phyloP scores from a whole-genome alignment of 2,888 invertebrate genomes.

The Sarcophaga carnaria region DNA sequence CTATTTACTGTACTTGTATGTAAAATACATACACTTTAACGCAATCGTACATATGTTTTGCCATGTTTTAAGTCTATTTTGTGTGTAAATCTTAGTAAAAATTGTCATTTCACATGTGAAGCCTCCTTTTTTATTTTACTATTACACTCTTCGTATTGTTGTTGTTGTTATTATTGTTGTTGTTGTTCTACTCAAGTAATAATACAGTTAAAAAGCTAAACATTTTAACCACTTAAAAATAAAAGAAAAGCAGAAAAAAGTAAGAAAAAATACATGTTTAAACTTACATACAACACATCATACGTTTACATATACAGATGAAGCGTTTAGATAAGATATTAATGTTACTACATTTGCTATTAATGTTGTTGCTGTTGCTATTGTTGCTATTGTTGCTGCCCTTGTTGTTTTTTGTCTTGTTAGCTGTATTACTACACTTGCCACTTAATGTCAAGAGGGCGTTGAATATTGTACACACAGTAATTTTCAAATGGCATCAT shows the following conservation, averaged over 20 bases:
- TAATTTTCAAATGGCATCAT: slow-evolving; percentile 53
- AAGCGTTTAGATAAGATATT: slow-evolving; percentile 19
- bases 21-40: background rate
- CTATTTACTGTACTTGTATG: no score
- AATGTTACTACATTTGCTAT: slow-evolving; percentile 14
- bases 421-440: slow-evolving; percentile 14
- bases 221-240: slow-evolving; percentile 54
- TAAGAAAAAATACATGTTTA: no score
- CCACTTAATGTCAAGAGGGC: slow-evolving; percentile 63
- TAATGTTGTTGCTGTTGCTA: slow-evolving; percentile 12
- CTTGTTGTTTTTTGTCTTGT: no score
- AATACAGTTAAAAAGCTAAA: slow-evolving; percentile 59
- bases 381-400: slow-evolving; percentile 9
- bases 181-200: slow-evolving; percentile 46
- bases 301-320: background rate
- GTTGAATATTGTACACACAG: slow-evolving; percentile 57
- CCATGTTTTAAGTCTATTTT: slow-evolving; percentile 44
- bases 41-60: slow-evolving; percentile 15
- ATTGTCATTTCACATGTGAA: slow-evolving; percentile 56
- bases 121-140: slow-evolving; percentile 6
- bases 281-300: slow-evolving; percentile 1
- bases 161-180: slow-evolving; percentile 11
- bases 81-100: slow-evolving; percentile 60
- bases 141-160: background rate
- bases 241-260: slow-evolving; percentile 16